Base-by-base conservation (phyloP, 2,797 vertebrate species). In the Tauraco hartlaubi region DNA sequence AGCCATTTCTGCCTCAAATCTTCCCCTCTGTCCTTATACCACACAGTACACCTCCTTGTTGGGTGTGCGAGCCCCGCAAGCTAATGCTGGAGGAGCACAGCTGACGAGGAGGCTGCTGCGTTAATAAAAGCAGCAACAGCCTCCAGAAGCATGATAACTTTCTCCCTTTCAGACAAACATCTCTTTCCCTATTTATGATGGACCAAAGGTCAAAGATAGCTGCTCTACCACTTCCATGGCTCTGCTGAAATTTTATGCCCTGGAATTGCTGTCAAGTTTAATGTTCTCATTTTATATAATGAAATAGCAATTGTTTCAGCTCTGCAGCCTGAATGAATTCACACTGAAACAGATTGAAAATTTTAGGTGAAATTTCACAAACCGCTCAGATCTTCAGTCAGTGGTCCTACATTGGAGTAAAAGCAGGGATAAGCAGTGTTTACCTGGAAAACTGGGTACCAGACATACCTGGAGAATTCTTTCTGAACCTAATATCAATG, bases 181-280 rank as follows among this genome's bases (percentile, higher is more conserved):
- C 73, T 92, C 75, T 88, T 80, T 94, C 41, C 48, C 85, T 76
- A 90, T 91, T 96, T 92, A 74, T 23, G 63, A 19, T 43, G 76
- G 79, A 71, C 51, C 92, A 95, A 94, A 94, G 95, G 92, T 96
- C 16, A 0, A 90, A 94, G 90, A 63, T 28, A 94, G 90, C 76
- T 86, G 58, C 91, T 69, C 41, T 55, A 22, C 89, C 21, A 28
- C 94, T 81, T 86, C 84, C 81, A 93, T 0, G 0, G 68, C 48
- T 81, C 85, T 66, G 76, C 59, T 82, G 52, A 85, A 90, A 82
- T 93, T 88, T 88, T 94, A 73, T 91, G 85, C 67, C 67, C 67
- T 93, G 88, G 58, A 92, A 95, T 95, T 87, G 86, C 92, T 81
- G 84, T 91, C 88, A 89, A 46, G 83, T 93, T 93, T 90, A 85